Evolutionary conservation across 1,140 invertebrate genomes (phyloP).

Genomic region (Micrasema longulum): DNA sequence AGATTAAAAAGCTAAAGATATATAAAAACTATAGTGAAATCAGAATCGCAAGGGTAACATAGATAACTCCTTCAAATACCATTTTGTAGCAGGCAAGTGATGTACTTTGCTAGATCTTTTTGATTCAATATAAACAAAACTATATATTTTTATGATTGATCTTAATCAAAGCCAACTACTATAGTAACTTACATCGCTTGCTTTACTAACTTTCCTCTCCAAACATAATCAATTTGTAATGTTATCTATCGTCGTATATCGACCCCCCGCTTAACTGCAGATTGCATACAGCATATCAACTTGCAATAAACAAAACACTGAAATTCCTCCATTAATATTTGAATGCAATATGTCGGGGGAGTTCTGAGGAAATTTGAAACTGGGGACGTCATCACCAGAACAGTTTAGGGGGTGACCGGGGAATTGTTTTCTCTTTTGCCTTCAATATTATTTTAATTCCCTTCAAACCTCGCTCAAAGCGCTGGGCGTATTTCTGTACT

Average conservation of each 20-base stretch:
- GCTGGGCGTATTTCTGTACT: slow-evolving; percentile 1
- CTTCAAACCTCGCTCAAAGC: neutral
- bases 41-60: too few species aligned
- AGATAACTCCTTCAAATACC: too few species aligned
- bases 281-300: slow-evolving; percentile 1
- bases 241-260: neutral
- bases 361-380: neutral
- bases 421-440: slow-evolving; percentile 22
- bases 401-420: slow-evolving; percentile 2
- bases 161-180: too few species aligned
- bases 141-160: too few species aligned
- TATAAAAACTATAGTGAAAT: too few species aligned
- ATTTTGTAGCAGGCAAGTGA: too few species aligned
- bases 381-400: neutral
- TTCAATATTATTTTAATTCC: slow-evolving; percentile 32
- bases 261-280: neutral
- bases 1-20: too few species aligned
- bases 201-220: too few species aligned
- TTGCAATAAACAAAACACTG: slow-evolving; percentile 9
- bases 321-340: slow-evolving; percentile 36
- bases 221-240: too few species aligned
- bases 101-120: too few species aligned
- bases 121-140: too few species aligned
- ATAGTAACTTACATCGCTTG: too few species aligned
- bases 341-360: slow-evolving; percentile 4